Base-by-base conservation (phyloP, 2,888 invertebrate species). In the Oasisia sp. region DNA sequence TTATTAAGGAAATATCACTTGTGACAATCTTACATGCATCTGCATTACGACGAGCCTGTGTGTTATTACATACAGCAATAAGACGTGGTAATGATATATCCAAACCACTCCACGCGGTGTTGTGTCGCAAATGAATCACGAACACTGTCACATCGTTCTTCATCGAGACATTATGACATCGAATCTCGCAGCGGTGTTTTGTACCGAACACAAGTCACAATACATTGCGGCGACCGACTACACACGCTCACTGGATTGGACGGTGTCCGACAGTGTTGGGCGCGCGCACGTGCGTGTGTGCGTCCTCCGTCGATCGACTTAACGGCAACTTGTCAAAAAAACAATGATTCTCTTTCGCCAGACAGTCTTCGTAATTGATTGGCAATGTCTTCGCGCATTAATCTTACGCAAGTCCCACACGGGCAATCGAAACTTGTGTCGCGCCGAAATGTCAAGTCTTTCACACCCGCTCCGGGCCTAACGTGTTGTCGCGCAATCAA, bases 321-420 rank as follows among this genome's bases (percentile, higher is more conserved):
- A 50, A 50, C 50, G 14, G 74, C 74, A 74, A 74, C n/a, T 27
- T 74, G 74, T 74, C 14, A 74, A 74, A 74, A 50, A 56, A 56
- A 19, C 56, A 74, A 74, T 74, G 74, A 74, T 74, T 74, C 74
- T 74, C 19, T 19, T 27, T 74, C 74, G 74, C 74, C n/a, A 74
- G 74, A n/a, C 74, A 74, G 74, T 74, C 74, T 74, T 74, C 74
- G 74, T 74, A 74, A 74, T 74, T 74, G 74, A 74, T 74, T 74
- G 74, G 19, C 74, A 74, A 27, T 74, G 27, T 74, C 50, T 74
- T 74, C 27, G 7, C 74, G 74, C 74, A 74, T 74, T 74, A 74
- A 74, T 74, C 74, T 74, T 74, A 19, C 74, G 27, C 74, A 74
- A 74, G 5, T 74, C 74, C 74, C 74, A 27, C 27, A 74, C 74